A percentile compares a stretch with the other conserved stretches of the same genome.
These are phyloP conservation scores for Leptinotarsa juncta DNA, from an alignment of 2,888 invertebrate genomes.

Conservation along the genomic window DNA sequence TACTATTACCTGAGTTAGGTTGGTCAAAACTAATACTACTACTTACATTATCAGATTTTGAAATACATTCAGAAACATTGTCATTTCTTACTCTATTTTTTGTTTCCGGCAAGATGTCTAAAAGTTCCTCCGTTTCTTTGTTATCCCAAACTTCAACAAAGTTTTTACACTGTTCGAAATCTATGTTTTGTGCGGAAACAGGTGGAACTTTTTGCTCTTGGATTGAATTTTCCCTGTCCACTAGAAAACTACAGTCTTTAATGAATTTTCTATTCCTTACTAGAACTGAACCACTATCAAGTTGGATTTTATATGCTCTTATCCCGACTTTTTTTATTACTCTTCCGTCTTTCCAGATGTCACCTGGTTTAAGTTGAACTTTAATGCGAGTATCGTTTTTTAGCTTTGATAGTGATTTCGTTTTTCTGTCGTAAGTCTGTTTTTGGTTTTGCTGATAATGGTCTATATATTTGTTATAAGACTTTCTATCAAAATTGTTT, in stretches of 20 bases:
- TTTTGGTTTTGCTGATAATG: background rate
- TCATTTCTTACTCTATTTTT: background rate
- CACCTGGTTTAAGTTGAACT: conserved; percentile 6
- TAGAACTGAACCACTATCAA: background rate
- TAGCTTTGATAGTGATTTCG: background rate
- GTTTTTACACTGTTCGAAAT: background rate
- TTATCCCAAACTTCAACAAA: background rate
- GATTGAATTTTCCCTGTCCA: background rate
- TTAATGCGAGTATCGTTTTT: background rate
- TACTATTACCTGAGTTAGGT: background rate
- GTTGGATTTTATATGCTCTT: background rate
- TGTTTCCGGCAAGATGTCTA: background rate
- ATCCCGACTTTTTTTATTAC: conserved; percentile 6
- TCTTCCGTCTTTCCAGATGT: background rate
- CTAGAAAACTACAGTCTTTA: conserved; percentile 4
- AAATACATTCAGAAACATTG: background rate
- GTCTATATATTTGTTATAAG: background rate
- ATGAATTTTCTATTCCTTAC: conserved; percentile 5
- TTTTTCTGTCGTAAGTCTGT: conserved; percentile 4
- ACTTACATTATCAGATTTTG: background rate
- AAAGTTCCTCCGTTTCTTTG: background rate
- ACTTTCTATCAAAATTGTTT: conserved; percentile 6
- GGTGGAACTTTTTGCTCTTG: background rate
- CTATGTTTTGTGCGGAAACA: background rate
- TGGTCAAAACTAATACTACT: background rate